phyloP scores from a whole-genome alignment of 2,888 invertebrate genomes.

The Colletes collaris region DNA sequence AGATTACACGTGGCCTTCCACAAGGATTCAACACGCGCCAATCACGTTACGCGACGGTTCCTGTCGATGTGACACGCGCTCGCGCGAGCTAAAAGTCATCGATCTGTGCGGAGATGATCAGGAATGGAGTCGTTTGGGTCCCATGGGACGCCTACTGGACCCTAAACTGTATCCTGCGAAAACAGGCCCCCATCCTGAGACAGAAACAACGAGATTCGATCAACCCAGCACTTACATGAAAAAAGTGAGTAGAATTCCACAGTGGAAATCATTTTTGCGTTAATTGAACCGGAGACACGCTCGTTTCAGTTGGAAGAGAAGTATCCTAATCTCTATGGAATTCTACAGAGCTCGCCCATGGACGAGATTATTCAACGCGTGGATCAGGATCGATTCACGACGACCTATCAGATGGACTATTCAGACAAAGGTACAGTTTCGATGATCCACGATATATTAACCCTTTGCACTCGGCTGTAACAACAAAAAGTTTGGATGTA shows the following conservation, averaged over 20 bases:
- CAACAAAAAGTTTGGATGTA: too few relatives aligned
- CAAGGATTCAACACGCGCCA: conserved; percentile 66
- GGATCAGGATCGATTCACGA: conserved; percentile 85
- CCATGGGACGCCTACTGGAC: conserved; percentile 86
- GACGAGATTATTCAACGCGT: conserved; percentile 85
- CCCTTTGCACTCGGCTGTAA: too few relatives aligned
- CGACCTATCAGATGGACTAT: conserved; percentile 87
- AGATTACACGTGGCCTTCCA: conserved; percentile 87
- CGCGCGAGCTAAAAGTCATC: conserved; percentile 21
- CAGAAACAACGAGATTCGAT: conserved; percentile 84
- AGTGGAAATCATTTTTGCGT: background rate
- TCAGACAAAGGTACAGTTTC: conserved; percentile 81
- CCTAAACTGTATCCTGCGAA: conserved; percentile 86
- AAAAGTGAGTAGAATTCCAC: conserved; percentile 83
- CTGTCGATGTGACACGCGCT: conserved; percentile 19
- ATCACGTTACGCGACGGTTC: background rate
- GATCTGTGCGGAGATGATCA: conserved; percentile 41
- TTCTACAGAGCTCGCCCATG: conserved; percentile 85
- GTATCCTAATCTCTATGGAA: conserved; percentile 87
- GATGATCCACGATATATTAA: background rate
- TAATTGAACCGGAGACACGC: background rate
- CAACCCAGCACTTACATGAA: conserved; percentile 86
- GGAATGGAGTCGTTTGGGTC: conserved; percentile 83
- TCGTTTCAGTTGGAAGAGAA: conserved; percentile 85
- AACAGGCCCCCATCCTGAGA: conserved; percentile 85